phyloP scores from a whole-genome alignment of 2,113 vertebrate genomes.

The Prinia subflava region DNA sequence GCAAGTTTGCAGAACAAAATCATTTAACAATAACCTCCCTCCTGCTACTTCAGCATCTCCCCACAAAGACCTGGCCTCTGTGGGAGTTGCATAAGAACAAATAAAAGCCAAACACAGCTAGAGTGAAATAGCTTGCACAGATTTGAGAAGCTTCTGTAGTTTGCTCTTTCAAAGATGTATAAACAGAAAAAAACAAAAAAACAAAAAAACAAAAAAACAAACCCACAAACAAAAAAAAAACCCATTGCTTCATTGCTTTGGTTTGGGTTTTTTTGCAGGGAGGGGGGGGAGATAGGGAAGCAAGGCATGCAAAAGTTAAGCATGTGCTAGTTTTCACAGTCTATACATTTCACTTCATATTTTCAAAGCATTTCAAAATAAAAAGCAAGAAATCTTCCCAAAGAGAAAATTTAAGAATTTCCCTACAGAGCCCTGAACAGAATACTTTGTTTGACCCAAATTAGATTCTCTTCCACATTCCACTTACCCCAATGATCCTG shows the following conservation, averaged over 20 bases:
- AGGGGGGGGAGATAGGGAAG: neutral
- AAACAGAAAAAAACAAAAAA: neutral
- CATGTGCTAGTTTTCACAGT: neutral
- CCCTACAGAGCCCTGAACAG: neutral
- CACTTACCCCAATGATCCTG: neutral
- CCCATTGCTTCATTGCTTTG: neutral
- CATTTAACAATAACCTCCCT: neutral
- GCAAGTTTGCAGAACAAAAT: neutral
- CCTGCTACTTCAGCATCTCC: neutral
- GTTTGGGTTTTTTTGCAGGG: rapidly evolving
- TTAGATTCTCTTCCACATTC: neutral
- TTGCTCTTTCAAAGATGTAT: neutral
- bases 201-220: neutral
- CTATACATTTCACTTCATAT: neutral
- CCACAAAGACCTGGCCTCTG: neutral
- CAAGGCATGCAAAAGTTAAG: neutral
- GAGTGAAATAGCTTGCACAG: neutral
- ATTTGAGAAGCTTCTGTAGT: neutral
- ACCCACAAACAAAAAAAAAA: too few relatives aligned
- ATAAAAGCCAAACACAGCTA: neutral
- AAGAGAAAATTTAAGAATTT: neutral
- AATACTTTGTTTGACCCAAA: neutral
- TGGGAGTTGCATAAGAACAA: neutral
- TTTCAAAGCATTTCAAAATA: neutral
- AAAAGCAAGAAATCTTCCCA: neutral